phyloP scores from a whole-genome alignment of 1,140 invertebrate species.

The Colletes gigas region DNA sequence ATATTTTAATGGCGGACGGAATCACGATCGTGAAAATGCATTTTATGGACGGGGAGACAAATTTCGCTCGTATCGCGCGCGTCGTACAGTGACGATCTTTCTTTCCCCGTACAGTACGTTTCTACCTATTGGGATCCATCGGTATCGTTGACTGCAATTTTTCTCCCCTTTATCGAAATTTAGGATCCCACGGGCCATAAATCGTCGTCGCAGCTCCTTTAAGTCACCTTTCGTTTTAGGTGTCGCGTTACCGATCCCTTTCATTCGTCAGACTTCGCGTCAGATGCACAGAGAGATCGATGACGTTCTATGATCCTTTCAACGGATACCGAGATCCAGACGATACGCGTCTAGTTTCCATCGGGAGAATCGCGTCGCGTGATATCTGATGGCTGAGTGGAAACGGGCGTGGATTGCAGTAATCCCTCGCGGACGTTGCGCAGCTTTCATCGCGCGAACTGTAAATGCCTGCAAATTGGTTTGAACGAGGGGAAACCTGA shows the following conservation, averaged over 20 bases:
- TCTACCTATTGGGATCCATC: neutral
- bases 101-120: no score
- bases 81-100: no score
- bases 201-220: neutral
- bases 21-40: no score
- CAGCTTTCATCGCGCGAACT: constrained; percentile 13
- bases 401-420: neutral
- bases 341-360: neutral
- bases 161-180: neutral
- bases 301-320: neutral
- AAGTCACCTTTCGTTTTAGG: no score
- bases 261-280: neutral
- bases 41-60: no score
- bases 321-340: neutral
- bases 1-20: no score
- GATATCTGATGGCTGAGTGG: neutral
- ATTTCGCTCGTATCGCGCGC: no score
- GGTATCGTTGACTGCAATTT: neutral
- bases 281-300: neutral
- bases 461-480: constrained; percentile 34
- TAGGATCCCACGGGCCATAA: neutral
- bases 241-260: neutral
- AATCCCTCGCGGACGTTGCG: constrained; percentile 1
- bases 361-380: neutral
- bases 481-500: constrained; percentile 22